Conservation (phyloP, 2,797 vertebrate genomes). For the Alcedo atthis region DNA sequence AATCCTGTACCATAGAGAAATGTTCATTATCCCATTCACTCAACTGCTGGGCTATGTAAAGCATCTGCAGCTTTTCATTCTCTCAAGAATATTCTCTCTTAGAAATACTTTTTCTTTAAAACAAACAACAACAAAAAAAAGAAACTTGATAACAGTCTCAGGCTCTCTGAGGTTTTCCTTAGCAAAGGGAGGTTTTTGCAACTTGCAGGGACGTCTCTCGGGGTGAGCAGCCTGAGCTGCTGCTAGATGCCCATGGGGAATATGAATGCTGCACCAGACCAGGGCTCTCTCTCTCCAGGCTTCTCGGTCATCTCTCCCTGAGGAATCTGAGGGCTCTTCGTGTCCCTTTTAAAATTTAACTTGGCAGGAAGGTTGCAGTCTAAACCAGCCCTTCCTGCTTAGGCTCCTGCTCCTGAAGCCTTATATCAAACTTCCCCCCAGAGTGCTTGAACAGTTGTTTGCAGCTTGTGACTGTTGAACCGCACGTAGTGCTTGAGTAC, state of each 20-base stretch:
- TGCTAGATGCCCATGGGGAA: background rate
- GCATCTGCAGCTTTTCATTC: background rate
- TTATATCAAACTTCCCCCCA: background rate
- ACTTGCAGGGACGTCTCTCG: background rate
- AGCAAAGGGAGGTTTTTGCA: background rate
- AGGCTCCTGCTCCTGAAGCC: background rate
- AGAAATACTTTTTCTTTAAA: background rate
- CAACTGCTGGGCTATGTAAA: constrained; percentile 16
- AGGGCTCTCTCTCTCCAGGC: background rate
- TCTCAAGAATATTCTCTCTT: background rate
- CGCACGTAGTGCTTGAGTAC: accelerated
- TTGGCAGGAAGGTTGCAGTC: constrained; percentile 6
- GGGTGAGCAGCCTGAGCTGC: background rate
- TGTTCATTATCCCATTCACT: background rate
- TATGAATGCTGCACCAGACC: background rate
- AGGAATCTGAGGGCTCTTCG: background rate
- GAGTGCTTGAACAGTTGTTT: background rate
- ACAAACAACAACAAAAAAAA: background rate
- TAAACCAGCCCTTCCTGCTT: constrained; percentile 1
- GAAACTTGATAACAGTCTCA: background rate
- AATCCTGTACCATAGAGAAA: constrained; percentile 53
- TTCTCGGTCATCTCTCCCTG: background rate
- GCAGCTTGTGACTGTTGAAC: accelerated
- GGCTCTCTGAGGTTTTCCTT: background rate
- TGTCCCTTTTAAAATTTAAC: background rate